Evolutionary conservation across 92 coral and sea anemone species (phyloP), one percentile per base, ranked within the genome.

Genomic region (Siderastrea siderea): DNA sequence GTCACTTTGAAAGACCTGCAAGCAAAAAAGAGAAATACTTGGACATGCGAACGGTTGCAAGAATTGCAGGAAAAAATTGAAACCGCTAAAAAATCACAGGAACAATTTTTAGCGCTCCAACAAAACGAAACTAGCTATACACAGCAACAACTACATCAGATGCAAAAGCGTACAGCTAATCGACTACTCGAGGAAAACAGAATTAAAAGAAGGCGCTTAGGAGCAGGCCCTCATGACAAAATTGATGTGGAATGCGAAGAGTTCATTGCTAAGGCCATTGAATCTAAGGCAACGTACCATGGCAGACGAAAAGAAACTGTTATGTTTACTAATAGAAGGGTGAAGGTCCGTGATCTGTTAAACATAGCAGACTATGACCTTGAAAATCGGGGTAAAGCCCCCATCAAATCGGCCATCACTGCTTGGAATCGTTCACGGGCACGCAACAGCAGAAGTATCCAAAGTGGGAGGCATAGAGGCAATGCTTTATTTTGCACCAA

Each of bases 231-330:
- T 47, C 79, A 77, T 19, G 74, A 52, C 54, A 70, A 67, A 38
- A 55, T 78, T 58, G 92, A 82, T 62, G 81, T 47, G 15, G 92
- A 89, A 54, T 77, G 10, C 38, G 92, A 89, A 47, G 72, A 83
- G 62, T 89, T 89, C 43, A 43, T 88, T n/a, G 38, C 38, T 26
- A 26, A 26, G 38, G 38, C 38, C 38, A 26, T 26, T 26, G 38
- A 26, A 26, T 26, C 38, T 26, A 26, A 26, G 38, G 38, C 38
- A 26, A 26, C 38, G 38, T 26, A 26, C 38, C 38, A 26, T 26
- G 38, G 38, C 38, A 26, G 38, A 26, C 38, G 38, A 26, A 26
- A 26, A 26, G 38, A 26, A 26, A 26, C 38, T 26, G 38, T 26
- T 26, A 26, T 26, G 38, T 26, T 26, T 26, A 26, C 38, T 26